Base-by-base conservation (phyloP, 53 echinoderm and acorn worm species). In the Apostichopus leukothele region DNA sequence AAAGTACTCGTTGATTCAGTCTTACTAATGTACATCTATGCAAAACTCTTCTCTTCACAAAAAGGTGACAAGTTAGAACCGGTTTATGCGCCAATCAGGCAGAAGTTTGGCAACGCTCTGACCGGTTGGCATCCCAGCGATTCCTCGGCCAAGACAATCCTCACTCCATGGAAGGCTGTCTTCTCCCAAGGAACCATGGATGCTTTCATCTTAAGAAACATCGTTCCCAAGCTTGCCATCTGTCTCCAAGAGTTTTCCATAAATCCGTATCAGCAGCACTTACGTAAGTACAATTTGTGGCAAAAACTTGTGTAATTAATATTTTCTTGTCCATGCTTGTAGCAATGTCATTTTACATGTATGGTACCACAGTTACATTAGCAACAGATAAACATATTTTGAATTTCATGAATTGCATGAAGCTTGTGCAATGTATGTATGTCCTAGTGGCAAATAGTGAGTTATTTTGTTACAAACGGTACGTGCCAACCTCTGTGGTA, bases 111-210 rank as follows among this genome's bases (percentile, higher is more conserved):
- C 73, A 94, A 92, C 22, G 94, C 95, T 19, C 92, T 98, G 21
- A 92, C 86, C 12, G 94, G 95, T 76, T 98, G 98, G 98, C 98
- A 98, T 61, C 98, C 98, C 53, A 98, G 96, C 67, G 98, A 98
- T 75, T 90, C 90, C 87, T 98, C 98, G 0, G 98, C 98, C 23
- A 98, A 98, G 86, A 94, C 98, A 71, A 98, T 98, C 88, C 75
- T 98, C 74, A 91, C 94, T 79, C 98, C 98, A 14, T 98, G 98
- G 98, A 93, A 94, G 80, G 94, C 92, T 7, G 98, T 98, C 12
- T 98, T 95, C 83, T 90, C 94, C 8, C 87, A 91, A 75, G 98
- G 98, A 52, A 94, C 98, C 12, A 92, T 98, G 92, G 98, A 96
- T 61, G 96, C 96, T 6, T 98, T 98, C 71, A 89, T 98, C 12